Evolutionary conservation across 2,113 vertebrate genomes (phyloP), one percentile per base, ranked within the genome.

Genomic region (Copsychus sechellarum): DNA sequence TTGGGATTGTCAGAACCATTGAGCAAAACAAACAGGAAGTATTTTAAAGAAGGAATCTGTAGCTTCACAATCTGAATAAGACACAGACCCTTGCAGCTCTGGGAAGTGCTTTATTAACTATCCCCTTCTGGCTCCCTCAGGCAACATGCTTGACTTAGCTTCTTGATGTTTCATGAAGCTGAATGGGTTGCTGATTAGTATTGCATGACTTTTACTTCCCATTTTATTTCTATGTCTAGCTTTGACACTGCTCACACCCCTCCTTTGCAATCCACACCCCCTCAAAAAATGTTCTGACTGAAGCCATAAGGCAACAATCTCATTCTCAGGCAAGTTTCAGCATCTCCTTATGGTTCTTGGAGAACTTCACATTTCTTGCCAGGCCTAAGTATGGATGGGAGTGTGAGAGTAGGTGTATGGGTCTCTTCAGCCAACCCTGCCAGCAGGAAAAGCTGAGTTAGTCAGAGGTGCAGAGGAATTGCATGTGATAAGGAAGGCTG

Each of bases 251-350:
- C 72, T 95, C 47, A 61, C 54, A 17, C 34, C 48, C 43, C 38
- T 66, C 66, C 45, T 38, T 60, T 72, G 80, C 94, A 88, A 88
- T 90, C 65, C 58, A 86, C 93, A 81, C 92, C 92, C 82, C 93
- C 93, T 79, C 95, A 95, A 91, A 96, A 95, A 96, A 94, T 86
- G 86, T 95, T 96, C 96, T 95, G 96, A 96, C 95, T 96, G 93
- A 95, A 95, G 94, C 94, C 95, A 95, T 97, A 97, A 94, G 96
- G 94, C 87, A 95, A 86, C 85, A 65, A 95, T 96, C 91, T 94
- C 88, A 60, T 94, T 96, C 86, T 90, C 47, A 83, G 62, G 81
- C 94, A 88, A 74, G 51, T 90, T 94, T 85, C 92, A 95, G 36
- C 79, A 81, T 90, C 54, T 95, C 95, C 94, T 94, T 97, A 96